Conservation (phyloP, 2,888 invertebrate genomes). For the Diaperis boleti region DNA sequence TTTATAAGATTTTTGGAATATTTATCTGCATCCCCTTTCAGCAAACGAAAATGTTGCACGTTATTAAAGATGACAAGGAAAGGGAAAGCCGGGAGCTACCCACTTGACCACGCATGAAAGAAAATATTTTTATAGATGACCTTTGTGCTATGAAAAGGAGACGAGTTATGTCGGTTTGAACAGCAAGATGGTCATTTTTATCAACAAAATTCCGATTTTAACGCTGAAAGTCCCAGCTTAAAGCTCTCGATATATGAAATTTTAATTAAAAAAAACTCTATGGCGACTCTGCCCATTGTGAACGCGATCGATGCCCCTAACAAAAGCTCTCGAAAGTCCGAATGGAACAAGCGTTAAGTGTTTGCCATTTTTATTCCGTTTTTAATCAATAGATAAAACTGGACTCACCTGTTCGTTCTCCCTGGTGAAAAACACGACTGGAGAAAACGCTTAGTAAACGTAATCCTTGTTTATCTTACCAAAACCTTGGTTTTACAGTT, state of each 20-base stretch:
- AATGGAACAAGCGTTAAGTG: conserved; percentile 24
- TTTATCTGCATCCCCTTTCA: conserved; percentile 32
- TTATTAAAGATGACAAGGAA: conserved; percentile 37
- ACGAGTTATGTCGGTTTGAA: background rate
- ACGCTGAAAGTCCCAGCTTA: background rate
- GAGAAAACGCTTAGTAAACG: conserved; percentile 8
- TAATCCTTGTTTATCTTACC: conserved; percentile 15
- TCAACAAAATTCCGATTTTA: background rate
- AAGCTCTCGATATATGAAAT: background rate
- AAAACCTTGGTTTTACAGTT: conserved; percentile 25
- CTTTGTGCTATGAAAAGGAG: conserved; percentile 1
- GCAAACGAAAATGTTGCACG: conserved; percentile 27
- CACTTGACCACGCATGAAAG: conserved; percentile 5
- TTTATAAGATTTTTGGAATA: conserved; percentile 41
- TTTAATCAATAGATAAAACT: conserved; percentile 13
- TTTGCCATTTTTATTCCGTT: conserved; percentile 11
- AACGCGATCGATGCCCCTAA: conserved; percentile 10
- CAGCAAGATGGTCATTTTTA: background rate
- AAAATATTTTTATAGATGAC: background rate
- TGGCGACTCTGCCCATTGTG: conserved; percentile 3
- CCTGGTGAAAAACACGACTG: conserved; percentile 14
- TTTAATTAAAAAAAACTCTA: background rate
- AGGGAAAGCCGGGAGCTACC: background rate
- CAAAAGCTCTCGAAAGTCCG: conserved; percentile 16
- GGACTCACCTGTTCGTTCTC: conserved; percentile 18